phyloP scores from a whole-genome alignment of 2,113 vertebrate species.

The Probosciger aterrimus region DNA sequence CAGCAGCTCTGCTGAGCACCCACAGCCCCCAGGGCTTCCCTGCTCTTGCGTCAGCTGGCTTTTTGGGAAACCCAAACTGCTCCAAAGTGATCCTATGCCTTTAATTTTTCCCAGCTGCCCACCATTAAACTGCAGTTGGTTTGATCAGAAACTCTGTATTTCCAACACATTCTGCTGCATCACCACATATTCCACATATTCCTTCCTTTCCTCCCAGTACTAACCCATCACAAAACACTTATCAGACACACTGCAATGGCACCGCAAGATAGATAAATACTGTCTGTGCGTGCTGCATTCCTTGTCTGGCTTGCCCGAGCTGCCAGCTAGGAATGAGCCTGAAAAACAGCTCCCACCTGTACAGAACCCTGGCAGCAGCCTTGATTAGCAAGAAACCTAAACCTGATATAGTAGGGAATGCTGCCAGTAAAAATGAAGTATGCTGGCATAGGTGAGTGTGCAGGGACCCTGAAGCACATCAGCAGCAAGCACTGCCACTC shows the following conservation, averaged over 20 bases:
- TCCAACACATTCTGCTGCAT: neutral
- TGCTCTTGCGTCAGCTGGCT: neutral
- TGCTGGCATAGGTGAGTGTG: conserved; percentile 6
- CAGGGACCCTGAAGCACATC: conserved; percentile 41
- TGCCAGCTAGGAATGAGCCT: neutral
- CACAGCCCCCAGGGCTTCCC: neutral
- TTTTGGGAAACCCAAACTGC: neutral
- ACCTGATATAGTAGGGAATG: neutral
- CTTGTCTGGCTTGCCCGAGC: neutral
- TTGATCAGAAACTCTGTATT: neutral
- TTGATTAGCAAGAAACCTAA: neutral
- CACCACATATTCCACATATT: neutral
- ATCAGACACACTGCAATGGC: neutral
- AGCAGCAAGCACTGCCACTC: neutral
- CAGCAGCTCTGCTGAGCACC: neutral
- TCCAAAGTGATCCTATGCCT: neutral
- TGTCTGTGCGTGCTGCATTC: neutral
- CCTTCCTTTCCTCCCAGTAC: neutral
- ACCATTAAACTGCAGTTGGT: neutral
- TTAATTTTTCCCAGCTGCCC: neutral
- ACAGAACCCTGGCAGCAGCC: conserved; percentile 20
- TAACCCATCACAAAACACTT: neutral
- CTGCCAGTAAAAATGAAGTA: neutral
- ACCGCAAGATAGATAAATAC: neutral
- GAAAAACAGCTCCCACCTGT: conserved; percentile 35